A percentile compares a stretch with the other conserved stretches of the same genome.
Conservation (phyloP, 2,797 vertebrate genomes). For the Adelosebastes latens region DNA sequence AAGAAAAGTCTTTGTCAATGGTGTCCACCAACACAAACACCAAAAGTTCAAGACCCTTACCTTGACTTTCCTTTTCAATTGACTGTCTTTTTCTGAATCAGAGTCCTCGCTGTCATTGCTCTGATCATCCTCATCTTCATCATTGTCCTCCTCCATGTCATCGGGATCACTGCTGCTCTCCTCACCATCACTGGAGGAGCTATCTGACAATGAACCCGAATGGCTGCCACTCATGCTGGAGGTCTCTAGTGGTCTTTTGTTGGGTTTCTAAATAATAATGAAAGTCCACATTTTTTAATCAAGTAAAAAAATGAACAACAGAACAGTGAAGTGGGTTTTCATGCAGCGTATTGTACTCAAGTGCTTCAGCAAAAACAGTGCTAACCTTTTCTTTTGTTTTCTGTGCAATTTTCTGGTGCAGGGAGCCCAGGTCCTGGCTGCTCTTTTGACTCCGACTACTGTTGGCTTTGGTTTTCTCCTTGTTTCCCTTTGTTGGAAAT, state of each 20-base stretch:
- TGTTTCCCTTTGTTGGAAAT: constrained; percentile 70
- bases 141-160: constrained; percentile 87
- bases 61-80: constrained; percentile 84
- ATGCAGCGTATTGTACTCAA: neutral
- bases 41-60: constrained; percentile 39
- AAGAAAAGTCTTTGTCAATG: neutral
- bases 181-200: constrained; percentile 90
- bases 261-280: constrained; percentile 80
- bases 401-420: constrained; percentile 79
- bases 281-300: constrained; percentile 23
- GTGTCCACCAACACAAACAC: neutral
- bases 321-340: neutral
- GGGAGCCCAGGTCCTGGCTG: constrained; percentile 77
- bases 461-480: constrained; percentile 78
- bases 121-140: constrained; percentile 84
- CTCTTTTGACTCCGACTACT: constrained; percentile 77
- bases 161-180: constrained; percentile 91
- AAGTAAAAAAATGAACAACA: neutral
- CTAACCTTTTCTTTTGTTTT: constrained; percentile 91
- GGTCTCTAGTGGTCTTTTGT: constrained; percentile 87
- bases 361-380: neutral
- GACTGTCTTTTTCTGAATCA: constrained; percentile 87
- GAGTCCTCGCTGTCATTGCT: constrained; percentile 90
- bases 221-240: constrained; percentile 92
- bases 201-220: constrained; percentile 90